Percentiles rank a stretch among this genome's conserved stretches.
Evolutionary conservation across 2,888 invertebrate species (phyloP).

Genomic region (Rhamnusium bicolor): DNA sequence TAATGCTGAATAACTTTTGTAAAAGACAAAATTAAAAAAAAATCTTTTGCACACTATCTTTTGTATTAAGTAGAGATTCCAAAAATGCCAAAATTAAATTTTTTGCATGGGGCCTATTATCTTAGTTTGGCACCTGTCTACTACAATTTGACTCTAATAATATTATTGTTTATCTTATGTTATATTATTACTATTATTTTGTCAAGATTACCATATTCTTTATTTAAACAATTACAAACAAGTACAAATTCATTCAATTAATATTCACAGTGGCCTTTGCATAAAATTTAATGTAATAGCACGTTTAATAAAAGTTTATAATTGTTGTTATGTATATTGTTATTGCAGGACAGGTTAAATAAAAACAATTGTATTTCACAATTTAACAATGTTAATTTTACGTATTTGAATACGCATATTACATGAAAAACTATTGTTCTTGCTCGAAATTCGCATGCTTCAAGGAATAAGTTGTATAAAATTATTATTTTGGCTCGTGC

Average conservation of each 20-base stretch:
- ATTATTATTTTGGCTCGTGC: constrained; percentile 16
- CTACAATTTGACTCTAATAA: too few species aligned
- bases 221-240: not conserved
- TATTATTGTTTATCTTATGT: too few species aligned
- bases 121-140: too few species aligned
- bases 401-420: constrained; percentile 1
- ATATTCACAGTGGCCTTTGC: constrained; percentile 11
- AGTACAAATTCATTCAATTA: not conserved
- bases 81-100: too few species aligned
- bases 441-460: constrained; percentile 15
- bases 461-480: constrained; percentile 19
- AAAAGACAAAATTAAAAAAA: too few species aligned
- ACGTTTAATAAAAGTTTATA: not conserved
- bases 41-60: too few species aligned
- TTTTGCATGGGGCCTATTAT: too few species aligned
- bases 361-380: constrained; percentile 15
- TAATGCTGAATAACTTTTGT: too few species aligned
- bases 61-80: too few species aligned
- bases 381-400: constrained; percentile 17
- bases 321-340: not conserved
- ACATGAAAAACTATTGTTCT: constrained; percentile 11
- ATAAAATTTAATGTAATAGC: not conserved
- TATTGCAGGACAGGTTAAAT: constrained; percentile 2
- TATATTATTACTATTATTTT: not conserved
- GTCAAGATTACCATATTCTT: not conserved